Base-by-base conservation (phyloP, 2,888 invertebrate genomes). In the Liodrosophila aerea region DNA sequence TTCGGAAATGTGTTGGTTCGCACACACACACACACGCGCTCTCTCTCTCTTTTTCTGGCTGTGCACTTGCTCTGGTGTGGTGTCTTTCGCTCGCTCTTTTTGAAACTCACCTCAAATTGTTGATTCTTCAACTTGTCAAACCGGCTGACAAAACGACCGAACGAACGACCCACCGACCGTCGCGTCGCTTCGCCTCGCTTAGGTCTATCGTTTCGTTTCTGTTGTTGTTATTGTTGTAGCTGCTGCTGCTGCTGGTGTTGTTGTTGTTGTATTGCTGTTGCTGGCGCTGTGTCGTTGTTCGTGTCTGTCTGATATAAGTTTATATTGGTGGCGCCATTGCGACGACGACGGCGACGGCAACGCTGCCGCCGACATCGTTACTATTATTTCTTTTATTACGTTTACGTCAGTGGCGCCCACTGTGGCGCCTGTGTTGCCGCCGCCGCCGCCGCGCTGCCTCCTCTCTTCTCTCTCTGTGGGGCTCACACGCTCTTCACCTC, bases 381-480 rank as follows among this genome's bases (percentile, higher is more conserved):
- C 87, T 87, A 85, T 85, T 88, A 87, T 88, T 88, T 87, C 82
- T 88, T 89, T 89, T 87, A 89, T 89, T 88, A 89, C 88, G 89
- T 89, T 89, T 88, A 89, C 88, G 89, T 89, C 89, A 88, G 89
- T 88, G 88, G 89, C 88, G 89, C 88, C 89, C 88, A 88, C 87
- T 87, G 70, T 73, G 89, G 88, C 88, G 88, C 88, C 88, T 83
- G 82, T 66, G n/a, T n/a, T n/a, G n/a, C n/a, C n/a, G n/a, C n/a
- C n/a, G 66, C 58, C 62, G 76, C 22, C 22, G 66, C 58, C 60
- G 76, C 76, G 49, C 40, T 58, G 52, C 39, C 50, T 60, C 50
- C 9, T n/a, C 39, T 22, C 40, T 18, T 18, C 27, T 11, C 44
- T 45, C 29, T 36, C n/a, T 36, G 9, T 36, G n/a, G 15, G 15